Percentiles rank a stretch among this genome's conserved stretches.
Evolutionary conservation across 1,140 invertebrate genomes (phyloP).

Genomic region (Thaumatotibia leucotreta): DNA sequence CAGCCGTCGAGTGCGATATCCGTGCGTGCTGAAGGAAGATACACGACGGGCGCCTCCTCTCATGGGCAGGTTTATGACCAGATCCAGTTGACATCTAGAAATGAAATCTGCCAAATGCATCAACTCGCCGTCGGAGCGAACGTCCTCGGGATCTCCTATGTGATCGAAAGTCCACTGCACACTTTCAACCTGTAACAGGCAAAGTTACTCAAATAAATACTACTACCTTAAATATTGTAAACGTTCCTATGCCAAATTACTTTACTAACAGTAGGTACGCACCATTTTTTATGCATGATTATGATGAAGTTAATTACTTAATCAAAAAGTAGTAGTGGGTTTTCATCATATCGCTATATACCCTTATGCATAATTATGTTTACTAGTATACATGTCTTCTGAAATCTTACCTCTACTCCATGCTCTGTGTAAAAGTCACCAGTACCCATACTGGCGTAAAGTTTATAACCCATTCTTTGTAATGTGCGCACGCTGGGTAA

Average conservation of each 20-base stretch:
- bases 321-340: no score
- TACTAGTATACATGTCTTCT: no score
- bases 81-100: conserved; percentile 94
- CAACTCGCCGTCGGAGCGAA: conserved; percentile 87
- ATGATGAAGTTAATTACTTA: no score
- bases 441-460: conserved; percentile 98
- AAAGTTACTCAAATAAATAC: no score
- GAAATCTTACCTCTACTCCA: conserved; percentile 87
- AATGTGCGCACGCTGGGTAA: conserved; percentile 90
- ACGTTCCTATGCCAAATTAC: no score
- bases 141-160: conserved; percentile 85
- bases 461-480: conserved; percentile 94
- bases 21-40: conserved; percentile 95
- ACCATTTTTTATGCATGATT: no score
- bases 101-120: conserved; percentile 94
- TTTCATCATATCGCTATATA: no score
- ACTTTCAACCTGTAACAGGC: conserved; percentile 86
- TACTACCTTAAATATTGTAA: no score
- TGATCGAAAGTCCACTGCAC: conserved; percentile 98
- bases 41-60: conserved; percentile 92
- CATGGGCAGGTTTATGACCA: conserved; percentile 99
- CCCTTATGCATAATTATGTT: no score
- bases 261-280: no score
- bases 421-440: conserved; percentile 98
- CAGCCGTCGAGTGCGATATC: conserved; percentile 94